Base-by-base conservation (phyloP, 1,140 invertebrate genomes). In the Cotesia chilonis region DNA sequence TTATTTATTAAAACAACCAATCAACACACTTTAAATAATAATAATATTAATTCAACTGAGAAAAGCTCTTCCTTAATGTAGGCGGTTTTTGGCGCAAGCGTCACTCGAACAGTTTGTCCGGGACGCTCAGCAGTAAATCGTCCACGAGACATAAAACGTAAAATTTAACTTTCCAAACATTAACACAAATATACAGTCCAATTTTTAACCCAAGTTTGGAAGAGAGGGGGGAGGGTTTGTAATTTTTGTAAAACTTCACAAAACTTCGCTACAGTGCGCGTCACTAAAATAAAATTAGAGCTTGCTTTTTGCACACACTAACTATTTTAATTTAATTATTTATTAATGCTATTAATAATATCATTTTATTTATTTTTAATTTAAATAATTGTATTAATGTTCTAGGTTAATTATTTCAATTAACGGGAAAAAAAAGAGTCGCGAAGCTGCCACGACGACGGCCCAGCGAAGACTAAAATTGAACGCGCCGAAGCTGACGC, bases 401-500 rank as follows among this genome's bases (percentile, higher is more conserved):
- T 28, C 28, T 28, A 28, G 28, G 28, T 14, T 65, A 65, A 38
- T 14, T 38, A 10, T 61, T 54, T 60, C 61, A 9, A 9, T 54
- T 14, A 28, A 20, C 41, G 10, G 69, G 17, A 68, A 72, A 72
- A 73, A 72, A 75, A 73, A 71, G 75, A 75, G 73, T 71, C 74
- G 70, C 77, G 76, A 80, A 77, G 78, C 80, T 75, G 79, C 77
- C 83, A 76, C 81, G 76, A 74, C 81, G 78, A 82, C 81, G 84
- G 79, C 77, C 81, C 79, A 81, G 79, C 80, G 78, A 76, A 82
- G 83, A 87, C 85, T 86, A 84, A 84, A 73, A 74, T 70, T 37
- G 74, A 74, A 60, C 70, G 78, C 80, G 80, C 68, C 80, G 81
- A 78, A 74, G 74, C 73, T 75, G 78, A 74, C 79, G 83, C 82